Base-by-base conservation (phyloP, 2,888 invertebrate species). In the Allophyes oxyacanthae region DNA sequence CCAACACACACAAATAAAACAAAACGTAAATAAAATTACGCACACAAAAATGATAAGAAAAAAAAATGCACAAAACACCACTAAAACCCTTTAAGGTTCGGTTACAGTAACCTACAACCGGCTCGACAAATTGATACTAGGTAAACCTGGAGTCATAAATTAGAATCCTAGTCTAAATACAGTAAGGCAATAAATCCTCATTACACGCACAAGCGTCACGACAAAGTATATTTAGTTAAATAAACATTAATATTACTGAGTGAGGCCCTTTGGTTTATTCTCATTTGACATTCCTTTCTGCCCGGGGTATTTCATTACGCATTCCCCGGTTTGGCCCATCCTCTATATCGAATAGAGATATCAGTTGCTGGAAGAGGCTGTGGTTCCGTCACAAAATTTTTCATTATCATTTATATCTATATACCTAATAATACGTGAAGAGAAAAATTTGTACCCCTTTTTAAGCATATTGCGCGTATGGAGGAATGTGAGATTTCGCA, bases 271-370 rank as follows among this genome's bases (percentile, higher is more conserved):
- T 76, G 82, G 80, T 80, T 83, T 79, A 63, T 64, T 73, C 75
- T 78, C 80, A 78, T 82, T 84, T 80, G 81, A 81, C 84, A 84
- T 85, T 84, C 83, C 82, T 76, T 80, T 82, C 78, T 75, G 57
- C 42, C 68, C 69, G 55, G 75, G 78, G 76, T 78, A 82, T 85
- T 85, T 86, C 80, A 86, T 85, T 86, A 84, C 83, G 72, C 77
- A 82, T 83, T 79, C 80, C 64, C 66, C 52, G 67, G 79, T 64
- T 72, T 64, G 63, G 68, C 62, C 60, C 37, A 9, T 46, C 52
- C 51, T 46, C 58, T 45, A 42, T 64, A 62, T 75, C 43, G 61
- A 46, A 48, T 38, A 25, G 50, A 57, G 13, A 15, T 56, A 46
- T 8, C 7, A 25, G 6, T 33, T n/a, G 41, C 64, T 70, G 53